Base-by-base conservation (phyloP, 2,888 invertebrate genomes). In the Nymphalis polychloros region DNA sequence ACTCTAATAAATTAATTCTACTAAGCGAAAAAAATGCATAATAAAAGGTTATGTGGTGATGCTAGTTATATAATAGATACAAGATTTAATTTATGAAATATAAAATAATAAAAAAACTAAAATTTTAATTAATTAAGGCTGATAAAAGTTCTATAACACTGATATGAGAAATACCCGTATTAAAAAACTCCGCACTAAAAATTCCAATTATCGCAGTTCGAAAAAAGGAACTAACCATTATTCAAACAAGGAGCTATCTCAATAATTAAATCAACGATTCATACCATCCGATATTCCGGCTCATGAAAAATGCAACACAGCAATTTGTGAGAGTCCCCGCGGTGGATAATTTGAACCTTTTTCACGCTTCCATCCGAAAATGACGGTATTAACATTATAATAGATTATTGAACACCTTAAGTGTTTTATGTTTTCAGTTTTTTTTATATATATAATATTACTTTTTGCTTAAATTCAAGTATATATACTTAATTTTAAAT, bases 221-320 rank as follows among this genome's bases (percentile, higher is more conserved):
- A 47, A n/a, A n/a, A 47, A 60, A 20, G 17, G 27, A 60, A 47
- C 27, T 49, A 66, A 53, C 53, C 59, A 59, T 59, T 60, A 50
- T 66, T 57, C 60, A 64, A 64, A 64, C 64, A 48, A 53, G 41
- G 60, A 63, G 78, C 85, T 83, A 87, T 89, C 84, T 82, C 83
- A 83, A 86, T 90, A 91, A 91, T 91, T 89, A 88, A 90, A 90
- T 91, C 87, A 87, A 80, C 83, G 82, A 89, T 89, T 90, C 88
- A 86, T 87, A 84, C 81, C 82, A 82, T 79, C 83, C 80, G 83
- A 84, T 87, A 84, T 85, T 80, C 77, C 65, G 73, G 73, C 85
- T 92, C 90, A 92, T 92, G 91, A 90, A 91, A 91, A 89, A 90
- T 91, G 90, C 90, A 92, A 82, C 83, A 78, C 77, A 76, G 82